These are phyloP conservation scores for Harpegnathos saltator DNA, from an alignment of 1,140 invertebrate species.

Conservation along the genomic window DNA sequence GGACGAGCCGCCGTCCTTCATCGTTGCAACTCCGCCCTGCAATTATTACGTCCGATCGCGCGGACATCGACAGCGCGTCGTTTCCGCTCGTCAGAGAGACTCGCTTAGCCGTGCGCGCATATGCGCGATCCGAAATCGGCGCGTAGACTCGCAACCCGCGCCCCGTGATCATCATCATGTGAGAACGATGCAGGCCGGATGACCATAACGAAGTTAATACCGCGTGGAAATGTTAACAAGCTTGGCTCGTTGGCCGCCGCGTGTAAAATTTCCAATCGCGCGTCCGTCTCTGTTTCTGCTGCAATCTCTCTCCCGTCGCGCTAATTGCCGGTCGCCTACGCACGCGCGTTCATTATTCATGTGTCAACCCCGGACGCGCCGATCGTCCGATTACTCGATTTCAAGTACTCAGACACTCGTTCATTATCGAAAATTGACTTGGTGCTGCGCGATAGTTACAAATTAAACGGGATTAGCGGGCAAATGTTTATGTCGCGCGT, in stretches of 20 bases:
- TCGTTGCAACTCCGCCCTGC: neutral
- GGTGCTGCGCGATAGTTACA: neutral
- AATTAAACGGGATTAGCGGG: neutral
- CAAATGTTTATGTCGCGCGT: neutral
- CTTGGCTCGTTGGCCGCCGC: constrained; percentile 13
- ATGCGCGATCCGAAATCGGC: constrained; percentile 2
- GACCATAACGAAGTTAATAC: constrained; percentile 58
- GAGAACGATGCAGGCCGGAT: constrained; percentile 20
- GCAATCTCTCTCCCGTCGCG: constrained; percentile 3
- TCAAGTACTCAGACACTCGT: constrained; percentile 26
- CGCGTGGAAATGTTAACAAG: constrained; percentile 47
- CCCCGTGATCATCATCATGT: neutral
- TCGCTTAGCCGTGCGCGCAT: neutral
- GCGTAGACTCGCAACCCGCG: constrained; percentile 22
- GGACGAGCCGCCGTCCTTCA: neutral
- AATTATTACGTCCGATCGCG: too few relatives aligned
- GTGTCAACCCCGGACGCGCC: constrained; percentile 22
- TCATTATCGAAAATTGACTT: constrained; percentile 25
- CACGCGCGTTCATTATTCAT: constrained; percentile 46
- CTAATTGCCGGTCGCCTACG: constrained; percentile 32
- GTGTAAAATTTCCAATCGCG: constrained; percentile 50
- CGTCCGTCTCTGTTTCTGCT: constrained; percentile 7
- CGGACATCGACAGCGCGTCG: too few relatives aligned
- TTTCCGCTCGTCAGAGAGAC: too few relatives aligned
- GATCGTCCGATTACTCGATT: constrained; percentile 34